Evolutionary conservation across 2,888 invertebrate genomes (phyloP).

Genomic region (Sinopyrophorus schimmeli): DNA sequence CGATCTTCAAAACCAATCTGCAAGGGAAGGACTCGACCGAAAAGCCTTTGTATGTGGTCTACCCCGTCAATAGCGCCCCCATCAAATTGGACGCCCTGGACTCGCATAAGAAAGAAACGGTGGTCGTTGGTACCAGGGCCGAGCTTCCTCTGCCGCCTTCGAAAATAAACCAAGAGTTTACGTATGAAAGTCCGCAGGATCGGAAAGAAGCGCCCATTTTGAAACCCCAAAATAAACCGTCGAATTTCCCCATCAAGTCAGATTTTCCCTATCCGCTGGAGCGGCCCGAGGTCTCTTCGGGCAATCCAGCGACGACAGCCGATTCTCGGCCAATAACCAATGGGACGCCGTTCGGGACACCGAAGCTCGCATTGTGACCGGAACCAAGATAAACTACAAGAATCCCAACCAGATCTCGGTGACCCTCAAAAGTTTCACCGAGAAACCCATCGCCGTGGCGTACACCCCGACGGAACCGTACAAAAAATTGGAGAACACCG

Average conservation of each 20-base stretch:
- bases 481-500: conserved; percentile 38
- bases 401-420: conserved; percentile 49
- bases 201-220: conserved; percentile 53
- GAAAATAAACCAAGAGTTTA: conserved; percentile 36
- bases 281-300: conserved; percentile 59
- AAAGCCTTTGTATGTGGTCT: conserved; percentile 61
- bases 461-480: conserved; percentile 64
- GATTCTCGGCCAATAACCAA: conserved; percentile 46
- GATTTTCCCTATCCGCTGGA: conserved; percentile 70
- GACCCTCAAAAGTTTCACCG: conserved; percentile 55
- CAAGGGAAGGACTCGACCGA: conserved; percentile 44
- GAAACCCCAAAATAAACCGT: conserved; percentile 52
- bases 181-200: conserved; percentile 36
- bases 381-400: conserved; percentile 37
- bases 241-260: conserved; percentile 54
- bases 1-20: conserved; percentile 30
- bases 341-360: conserved; percentile 54
- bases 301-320: conserved; percentile 45
- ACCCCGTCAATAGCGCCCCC: conserved; percentile 61
- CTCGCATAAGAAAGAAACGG: conserved; percentile 56
- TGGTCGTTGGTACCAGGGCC: conserved; percentile 61
- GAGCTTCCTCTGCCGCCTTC: conserved; percentile 55
- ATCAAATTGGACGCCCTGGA: conserved; percentile 56
- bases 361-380: conserved; percentile 56
- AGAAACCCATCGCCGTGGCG: conserved; percentile 67